Conservation (phyloP, 2,888 invertebrate species). For the Meliscaeva auricollis region DNA sequence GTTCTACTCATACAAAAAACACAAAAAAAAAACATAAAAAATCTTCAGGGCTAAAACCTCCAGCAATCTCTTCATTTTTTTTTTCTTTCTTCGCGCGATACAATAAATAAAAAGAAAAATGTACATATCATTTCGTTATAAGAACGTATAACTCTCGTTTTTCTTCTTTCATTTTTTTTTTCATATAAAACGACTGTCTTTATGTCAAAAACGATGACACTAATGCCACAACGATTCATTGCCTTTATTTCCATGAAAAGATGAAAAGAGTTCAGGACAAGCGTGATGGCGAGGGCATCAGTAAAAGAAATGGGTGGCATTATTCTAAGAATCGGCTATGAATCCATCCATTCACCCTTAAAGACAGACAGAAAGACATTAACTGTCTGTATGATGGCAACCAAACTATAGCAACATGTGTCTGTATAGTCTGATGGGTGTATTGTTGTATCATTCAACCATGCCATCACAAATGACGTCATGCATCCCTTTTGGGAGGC, state of each 20-base stretch:
- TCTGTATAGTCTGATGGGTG: slow-evolving; percentile 15
- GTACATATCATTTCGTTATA: slow-evolving; percentile 41
- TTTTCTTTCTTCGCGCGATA: not conserved
- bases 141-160: slow-evolving; percentile 26
- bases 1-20: not conserved
- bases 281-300: no score
- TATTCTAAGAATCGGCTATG: slow-evolving; percentile 27
- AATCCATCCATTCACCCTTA: slow-evolving; percentile 26
- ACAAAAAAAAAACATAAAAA: not conserved
- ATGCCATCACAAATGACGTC: slow-evolving; percentile 40
- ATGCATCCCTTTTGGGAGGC: slow-evolving; percentile 17
- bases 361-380: slow-evolving; percentile 58
- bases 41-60: slow-evolving; percentile 23
- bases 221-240: slow-evolving; percentile 53
- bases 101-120: slow-evolving; percentile 33
- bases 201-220: slow-evolving; percentile 59
- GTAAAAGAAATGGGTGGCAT: slow-evolving; percentile 27
- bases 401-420: slow-evolving; percentile 57
- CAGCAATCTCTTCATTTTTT: slow-evolving; percentile 44
- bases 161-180: not conserved
- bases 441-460: slow-evolving; percentile 33
- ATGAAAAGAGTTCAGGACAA: not conserved
- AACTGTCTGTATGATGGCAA: slow-evolving; percentile 22
- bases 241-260: not conserved
- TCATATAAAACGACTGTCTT: slow-evolving; percentile 52